phyloP scores from a whole-genome alignment of 2,888 invertebrate species.

The Kryphioiulus occultus region DNA sequence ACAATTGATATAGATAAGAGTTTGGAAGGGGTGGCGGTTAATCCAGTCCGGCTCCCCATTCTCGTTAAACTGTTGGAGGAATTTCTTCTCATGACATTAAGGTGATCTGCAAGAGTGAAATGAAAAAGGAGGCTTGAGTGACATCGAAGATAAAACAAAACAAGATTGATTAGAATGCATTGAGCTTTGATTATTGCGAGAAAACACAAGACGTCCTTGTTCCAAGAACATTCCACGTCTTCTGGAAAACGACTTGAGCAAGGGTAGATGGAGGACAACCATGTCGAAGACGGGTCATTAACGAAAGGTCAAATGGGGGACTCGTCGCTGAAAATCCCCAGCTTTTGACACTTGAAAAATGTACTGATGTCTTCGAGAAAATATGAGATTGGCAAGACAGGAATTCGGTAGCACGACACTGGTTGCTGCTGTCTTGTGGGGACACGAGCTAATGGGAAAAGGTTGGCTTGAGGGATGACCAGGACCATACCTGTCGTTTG shows the following conservation, averaged over 20 bases:
- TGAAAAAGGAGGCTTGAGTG: constrained; percentile 15
- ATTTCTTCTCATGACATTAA: constrained; percentile 23
- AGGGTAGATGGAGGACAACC: not conserved
- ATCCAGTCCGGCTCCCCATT: constrained; percentile 23
- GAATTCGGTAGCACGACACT: constrained; percentile 40
- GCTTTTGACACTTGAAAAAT: constrained; percentile 16
- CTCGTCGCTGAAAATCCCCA: not conserved
- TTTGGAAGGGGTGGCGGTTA: constrained; percentile 23
- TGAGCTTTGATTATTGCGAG: not conserved
- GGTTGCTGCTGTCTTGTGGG: constrained; percentile 9
- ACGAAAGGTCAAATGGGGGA: not conserved
- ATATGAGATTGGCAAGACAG: constrained; percentile 26
- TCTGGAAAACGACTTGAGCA: not conserved
- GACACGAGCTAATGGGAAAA: constrained; percentile 2
- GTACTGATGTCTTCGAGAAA: not conserved
- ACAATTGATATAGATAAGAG: constrained; percentile 23
- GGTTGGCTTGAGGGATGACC: not conserved
- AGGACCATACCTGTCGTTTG: not conserved
- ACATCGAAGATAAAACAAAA: constrained; percentile 10
- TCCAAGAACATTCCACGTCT: not conserved
- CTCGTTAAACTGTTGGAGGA: constrained; percentile 23
- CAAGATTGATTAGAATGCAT: constrained; percentile 23
- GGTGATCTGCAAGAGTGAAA: constrained; percentile 16
- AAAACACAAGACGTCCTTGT: not conserved
- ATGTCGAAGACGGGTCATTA: constrained; percentile 3